phyloP scores from a whole-genome alignment of 1,140 invertebrate species.

The Rhyacophila brunnea region DNA sequence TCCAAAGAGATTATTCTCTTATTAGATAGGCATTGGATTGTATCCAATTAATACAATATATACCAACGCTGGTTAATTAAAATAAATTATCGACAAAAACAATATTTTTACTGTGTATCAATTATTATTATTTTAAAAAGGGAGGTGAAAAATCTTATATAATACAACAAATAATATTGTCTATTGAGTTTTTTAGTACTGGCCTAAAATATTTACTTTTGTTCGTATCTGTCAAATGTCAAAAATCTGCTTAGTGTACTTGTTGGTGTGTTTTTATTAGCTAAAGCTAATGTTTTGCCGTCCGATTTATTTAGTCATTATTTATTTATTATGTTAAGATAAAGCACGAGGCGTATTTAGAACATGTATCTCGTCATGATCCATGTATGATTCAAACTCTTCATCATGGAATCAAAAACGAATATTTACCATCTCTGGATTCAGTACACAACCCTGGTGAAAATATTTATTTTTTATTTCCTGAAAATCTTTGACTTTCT shows the following conservation, averaged over 20 bases:
- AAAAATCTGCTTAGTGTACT: slow-evolving; percentile 14
- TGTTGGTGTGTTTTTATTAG: slow-evolving; percentile 17
- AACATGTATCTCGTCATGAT: slow-evolving; percentile 9
- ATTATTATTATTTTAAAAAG: no score
- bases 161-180: no score
- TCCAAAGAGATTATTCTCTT: no score
- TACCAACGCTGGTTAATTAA: no score
- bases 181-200: no score
- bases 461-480: neutral
- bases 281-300: slow-evolving; percentile 15
- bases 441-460: slow-evolving; percentile 54
- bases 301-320: slow-evolving; percentile 11
- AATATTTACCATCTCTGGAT: slow-evolving; percentile 56
- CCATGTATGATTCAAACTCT: slow-evolving; percentile 1
- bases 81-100: no score
- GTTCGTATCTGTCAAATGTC: slow-evolving; percentile 8
- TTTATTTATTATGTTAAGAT: slow-evolving; percentile 7
- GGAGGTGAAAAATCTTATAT: no score
- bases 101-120: no score
- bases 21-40: no score
- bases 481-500: no score
- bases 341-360: neutral
- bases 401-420: slow-evolving; percentile 51
- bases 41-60: no score
- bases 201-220: neutral